Evolutionary conservation across 2,888 invertebrate species (phyloP).

Genomic region (Hypolimnas misippus): DNA sequence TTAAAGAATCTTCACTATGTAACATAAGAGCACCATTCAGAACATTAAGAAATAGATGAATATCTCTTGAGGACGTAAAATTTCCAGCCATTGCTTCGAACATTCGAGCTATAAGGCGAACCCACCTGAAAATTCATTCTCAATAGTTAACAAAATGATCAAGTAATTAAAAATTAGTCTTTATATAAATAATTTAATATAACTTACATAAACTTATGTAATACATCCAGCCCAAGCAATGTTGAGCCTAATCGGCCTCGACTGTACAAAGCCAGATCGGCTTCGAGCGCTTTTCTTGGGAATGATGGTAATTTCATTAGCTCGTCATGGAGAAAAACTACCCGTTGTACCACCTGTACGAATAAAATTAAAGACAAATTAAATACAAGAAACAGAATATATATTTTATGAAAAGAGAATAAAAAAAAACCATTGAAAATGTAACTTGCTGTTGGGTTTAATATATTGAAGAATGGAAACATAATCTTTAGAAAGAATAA

Average conservation of each 20-base stretch:
- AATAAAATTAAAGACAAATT: not conserved
- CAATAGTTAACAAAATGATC: not conserved
- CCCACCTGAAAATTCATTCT: conserved; percentile 86
- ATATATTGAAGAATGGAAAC: too few relatives aligned
- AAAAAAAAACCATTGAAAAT: too few relatives aligned
- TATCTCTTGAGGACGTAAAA: conserved; percentile 98
- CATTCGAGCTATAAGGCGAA: conserved; percentile 97
- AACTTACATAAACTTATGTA: conserved; percentile 96
- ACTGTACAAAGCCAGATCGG: conserved; percentile 96
- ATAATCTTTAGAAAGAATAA: too few relatives aligned
- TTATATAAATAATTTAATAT: not conserved
- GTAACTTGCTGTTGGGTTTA: too few relatives aligned
- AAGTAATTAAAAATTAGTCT: too few relatives aligned
- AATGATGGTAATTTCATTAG: conserved; percentile 99
- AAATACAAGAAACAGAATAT: not conserved
- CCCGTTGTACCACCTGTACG: conserved; percentile 94
- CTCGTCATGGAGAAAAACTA: conserved; percentile 99
- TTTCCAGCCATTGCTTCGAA: conserved; percentile 99
- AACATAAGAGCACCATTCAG: conserved; percentile 97
- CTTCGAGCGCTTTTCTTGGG: conserved; percentile 98
- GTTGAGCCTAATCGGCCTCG: conserved; percentile 95
- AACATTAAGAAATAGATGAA: conserved; percentile 98
- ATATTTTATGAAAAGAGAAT: not conserved
- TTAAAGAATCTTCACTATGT: conserved; percentile 98
- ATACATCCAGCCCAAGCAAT: conserved; percentile 95